phyloP scores from a whole-genome alignment of 2,113 vertebrate species.

The Sturnus vulgaris region DNA sequence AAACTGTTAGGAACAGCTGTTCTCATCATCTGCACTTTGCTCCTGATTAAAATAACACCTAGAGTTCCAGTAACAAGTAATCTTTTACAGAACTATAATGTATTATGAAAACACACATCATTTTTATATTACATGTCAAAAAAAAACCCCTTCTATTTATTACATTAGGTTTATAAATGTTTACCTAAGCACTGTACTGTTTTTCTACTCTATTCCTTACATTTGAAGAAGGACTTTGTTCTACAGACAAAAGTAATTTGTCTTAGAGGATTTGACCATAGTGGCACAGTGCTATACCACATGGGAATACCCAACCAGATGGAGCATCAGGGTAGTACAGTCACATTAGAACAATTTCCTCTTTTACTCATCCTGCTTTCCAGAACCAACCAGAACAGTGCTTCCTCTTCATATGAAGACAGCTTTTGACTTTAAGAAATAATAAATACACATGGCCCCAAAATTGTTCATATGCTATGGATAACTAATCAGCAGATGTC shows the following conservation, averaged over 20 bases:
- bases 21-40: constrained; percentile 41
- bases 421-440: not conserved
- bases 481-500: not conserved
- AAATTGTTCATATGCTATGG: constrained; percentile 17
- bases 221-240: constrained; percentile 39
- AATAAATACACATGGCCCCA: not conserved
- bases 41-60: constrained; percentile 52
- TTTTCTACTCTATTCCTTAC: not conserved
- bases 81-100: constrained; percentile 35
- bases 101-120: constrained; percentile 32
- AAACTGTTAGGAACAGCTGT: constrained; percentile 28
- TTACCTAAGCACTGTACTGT: not conserved
- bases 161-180: constrained; percentile 42
- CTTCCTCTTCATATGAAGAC: constrained; percentile 13
- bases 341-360: not conserved
- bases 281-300: not conserved
- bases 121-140: not conserved
- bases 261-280: not conserved
- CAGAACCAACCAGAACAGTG: constrained; percentile 9
- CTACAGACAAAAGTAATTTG: not conserved
- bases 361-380: not conserved
- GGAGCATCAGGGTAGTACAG: not conserved
- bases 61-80: constrained; percentile 28
- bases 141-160: constrained; percentile 8
- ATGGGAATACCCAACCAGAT: rapidly evolving